Evolutionary conservation across 2,113 vertebrate genomes (phyloP), one percentile per base, ranked within the genome.

Genomic region (Ibidorhyncha struthersii): DNA sequence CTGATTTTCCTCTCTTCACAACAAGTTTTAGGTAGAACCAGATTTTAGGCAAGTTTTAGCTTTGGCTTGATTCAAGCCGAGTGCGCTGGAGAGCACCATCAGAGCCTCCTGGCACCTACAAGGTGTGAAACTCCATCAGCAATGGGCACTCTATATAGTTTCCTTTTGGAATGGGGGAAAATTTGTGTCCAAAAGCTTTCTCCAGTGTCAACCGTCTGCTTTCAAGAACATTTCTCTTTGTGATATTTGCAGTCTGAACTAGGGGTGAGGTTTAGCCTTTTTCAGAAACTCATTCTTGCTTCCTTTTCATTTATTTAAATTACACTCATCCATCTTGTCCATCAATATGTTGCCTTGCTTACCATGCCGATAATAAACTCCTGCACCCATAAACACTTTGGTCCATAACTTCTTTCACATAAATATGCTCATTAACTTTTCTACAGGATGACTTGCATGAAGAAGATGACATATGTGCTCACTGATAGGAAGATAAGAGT

Each of bases 301-400:
- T 82, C 22, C 55, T 83, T 95, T 94, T 83, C 4, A 88, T 89
- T 93, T 93, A 26, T 73, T 76, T 80, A 72, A 94, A 81, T 92
- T 9, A 3, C 22, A 29, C 38, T 82, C 23, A 34, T 81, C 41
- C 41, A 43, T 58, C 45, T 73, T 86, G 19, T 62, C 49, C 40
- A 45, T 83, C 71, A 83, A 20, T 47, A 77, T 30, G 12, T 90
- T 83, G 65, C 43, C 59, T 77, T 3, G 1, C 50, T 77, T 81
- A 40, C 30, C 76, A 70, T 45, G 77, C 79, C 77, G 85, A 27
- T 12, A 87, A 88, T 53, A 90, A 88, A 90, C 63, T 59, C 8
- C 38, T 80, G 53, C 2, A 0, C 29, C 66, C 55, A 26, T 72
- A 86, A 94, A 88, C 58, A 70, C 74, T 81, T 72, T 14, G n/a